A percentile compares a stretch with the other conserved stretches of the same genome.
These are phyloP conservation scores for Ranitomeya variabilis DNA, from an alignment of 2,113 vertebrate species.

Conservation along the genomic window DNA sequence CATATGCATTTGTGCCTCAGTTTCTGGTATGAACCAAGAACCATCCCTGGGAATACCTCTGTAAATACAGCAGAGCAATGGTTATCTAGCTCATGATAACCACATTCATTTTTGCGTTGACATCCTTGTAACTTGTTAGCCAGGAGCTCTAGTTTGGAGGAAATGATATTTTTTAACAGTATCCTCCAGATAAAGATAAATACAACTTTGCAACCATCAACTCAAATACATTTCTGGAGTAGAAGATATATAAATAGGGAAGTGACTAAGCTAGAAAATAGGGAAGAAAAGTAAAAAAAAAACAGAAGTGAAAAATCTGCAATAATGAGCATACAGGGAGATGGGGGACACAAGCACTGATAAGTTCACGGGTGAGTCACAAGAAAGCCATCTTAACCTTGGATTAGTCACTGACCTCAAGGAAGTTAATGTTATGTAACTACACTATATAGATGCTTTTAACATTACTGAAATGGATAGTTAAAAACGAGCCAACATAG, in stretches of 20 bases:
- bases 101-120: no score
- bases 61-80: background rate
- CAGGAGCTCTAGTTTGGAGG: background rate
- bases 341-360: background rate
- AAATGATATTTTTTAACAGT: background rate
- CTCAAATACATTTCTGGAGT: background rate
- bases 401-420: constrained; percentile 4
- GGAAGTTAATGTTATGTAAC: constrained; percentile 38
- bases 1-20: no score
- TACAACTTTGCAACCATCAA: background rate
- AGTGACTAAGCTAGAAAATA: constrained; percentile 25
- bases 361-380: background rate
- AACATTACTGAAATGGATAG: background rate
- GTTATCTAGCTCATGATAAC: background rate
- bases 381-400: background rate
- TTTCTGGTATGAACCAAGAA: no score
- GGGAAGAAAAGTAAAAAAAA: constrained; percentile 27
- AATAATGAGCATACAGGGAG: background rate
- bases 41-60: background rate
- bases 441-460: constrained; percentile 6
- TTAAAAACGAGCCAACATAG: no score
- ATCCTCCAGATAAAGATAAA: constrained; percentile 11
- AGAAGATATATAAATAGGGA: background rate
- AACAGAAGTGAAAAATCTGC: background rate
- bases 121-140: no score